Base-by-base conservation (phyloP, 2,113 vertebrate species). In the Thamnaconus septentrionalis region DNA sequence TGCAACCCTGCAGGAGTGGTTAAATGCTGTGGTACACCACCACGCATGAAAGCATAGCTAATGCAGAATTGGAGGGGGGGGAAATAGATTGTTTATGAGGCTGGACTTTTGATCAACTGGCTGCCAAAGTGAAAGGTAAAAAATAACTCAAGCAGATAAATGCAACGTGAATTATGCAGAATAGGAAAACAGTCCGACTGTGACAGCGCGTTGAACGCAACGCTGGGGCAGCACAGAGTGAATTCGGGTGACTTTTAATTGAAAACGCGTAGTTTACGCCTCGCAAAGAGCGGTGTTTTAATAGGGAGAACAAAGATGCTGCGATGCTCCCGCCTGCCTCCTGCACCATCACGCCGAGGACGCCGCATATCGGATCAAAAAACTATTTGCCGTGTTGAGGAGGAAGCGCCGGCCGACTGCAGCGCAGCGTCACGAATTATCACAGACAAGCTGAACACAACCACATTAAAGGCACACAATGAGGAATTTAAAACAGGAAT, bases 271-370 rank as follows among this genome's bases (percentile, higher is more conserved):
- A 4, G 45, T 49, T 47, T 8, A 57, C 3, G 54, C 48, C 57
- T 66, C 49, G 68, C 52, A 67, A 51, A 72, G 5, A 80, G 58
- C 46, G 60, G 1, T 43, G 39, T 59, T 60, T 69, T 64, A 50
- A 68, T 5, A 40, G 51, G 69, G 75, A 82, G 69, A 79, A 31
- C 18, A 87, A 82, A 85, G 76, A 67, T 69, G 78, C 74, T 64
- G 76, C 53, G 69, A 41, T 60, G 73, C 73, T 83, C 52, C 64
- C 53, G 57, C 73, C 73, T 76, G 75, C 55, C 54, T 69, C 66
- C 71, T 75, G 69, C 86, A 87, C 52, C 80, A 75, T 76, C 78
- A 82, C 61, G 66, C 60, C 63, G 64, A 62, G 77, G 69, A 81
- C 77, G 69, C 70, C 45, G 82, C 82, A 76, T 83, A 72, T 67